Percentiles rank a stretch among this genome's conserved stretches.
These are phyloP conservation scores for Pseudolaguvia tuberculata DNA, from an alignment of 2,113 vertebrate genomes.

Conservation along the genomic window DNA sequence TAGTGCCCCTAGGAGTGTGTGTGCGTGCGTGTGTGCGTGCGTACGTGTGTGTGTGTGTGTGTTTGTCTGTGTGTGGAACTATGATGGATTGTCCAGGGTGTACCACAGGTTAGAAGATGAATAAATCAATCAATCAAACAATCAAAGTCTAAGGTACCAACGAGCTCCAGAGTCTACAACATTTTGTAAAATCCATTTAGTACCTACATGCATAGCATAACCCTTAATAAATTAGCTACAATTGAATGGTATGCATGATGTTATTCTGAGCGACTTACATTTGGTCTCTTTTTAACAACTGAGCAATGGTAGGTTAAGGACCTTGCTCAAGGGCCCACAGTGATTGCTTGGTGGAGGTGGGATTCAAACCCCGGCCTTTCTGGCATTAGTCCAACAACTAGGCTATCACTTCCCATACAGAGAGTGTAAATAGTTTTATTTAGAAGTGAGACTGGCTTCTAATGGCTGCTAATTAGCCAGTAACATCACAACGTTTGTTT, in stretches of 20 bases:
- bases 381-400: too few relatives aligned
- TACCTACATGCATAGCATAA: neutral
- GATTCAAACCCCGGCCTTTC: too few relatives aligned
- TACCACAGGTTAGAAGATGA: neutral
- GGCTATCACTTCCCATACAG: too few relatives aligned
- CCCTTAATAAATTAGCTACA: neutral
- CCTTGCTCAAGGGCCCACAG: too few relatives aligned
- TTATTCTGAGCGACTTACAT: too few relatives aligned
- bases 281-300: too few relatives aligned
- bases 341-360: too few relatives aligned
- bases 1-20: too few relatives aligned
- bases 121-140: too few relatives aligned
- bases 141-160: neutral
- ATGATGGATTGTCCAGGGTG: neutral
- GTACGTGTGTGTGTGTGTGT: too few relatives aligned
- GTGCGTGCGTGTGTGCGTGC: too few relatives aligned
- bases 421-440: neutral
- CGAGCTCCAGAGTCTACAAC: neutral
- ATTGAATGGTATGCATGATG: neutral
- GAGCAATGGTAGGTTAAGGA: too few relatives aligned
- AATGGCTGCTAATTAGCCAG: conserved; percentile 1
- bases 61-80: neutral
- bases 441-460: neutral
- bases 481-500: neutral
- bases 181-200: neutral